These are phyloP conservation scores for Molossus molossus DNA, from an alignment of 2,797 vertebrate species.

Conservation along the genomic window DNA sequence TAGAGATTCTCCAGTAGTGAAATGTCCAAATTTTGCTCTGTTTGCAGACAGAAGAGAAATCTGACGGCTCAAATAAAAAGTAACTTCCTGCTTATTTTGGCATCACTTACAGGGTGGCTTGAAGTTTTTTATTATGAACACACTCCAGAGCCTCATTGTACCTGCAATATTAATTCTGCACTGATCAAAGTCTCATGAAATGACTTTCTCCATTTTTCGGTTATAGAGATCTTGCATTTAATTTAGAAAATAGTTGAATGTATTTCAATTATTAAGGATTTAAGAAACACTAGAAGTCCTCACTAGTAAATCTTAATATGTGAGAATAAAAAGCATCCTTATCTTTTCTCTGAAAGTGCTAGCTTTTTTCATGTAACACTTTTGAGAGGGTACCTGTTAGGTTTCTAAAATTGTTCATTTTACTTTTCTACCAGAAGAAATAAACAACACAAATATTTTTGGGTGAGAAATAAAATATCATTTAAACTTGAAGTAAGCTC, in stretches of 20 bases:
- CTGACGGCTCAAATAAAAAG: constrained; percentile 84
- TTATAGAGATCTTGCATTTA: constrained; percentile 65
- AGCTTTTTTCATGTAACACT: neutral
- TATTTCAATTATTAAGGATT: constrained; percentile 62
- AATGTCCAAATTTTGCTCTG: constrained; percentile 88
- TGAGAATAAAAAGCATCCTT: neutral
- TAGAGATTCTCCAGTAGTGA: constrained; percentile 88
- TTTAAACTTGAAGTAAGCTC: neutral
- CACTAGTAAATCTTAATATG: constrained; percentile 1
- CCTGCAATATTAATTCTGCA: constrained; percentile 83
- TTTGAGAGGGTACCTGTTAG: neutral
- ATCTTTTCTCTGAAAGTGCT: neutral
- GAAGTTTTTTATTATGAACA: constrained; percentile 69
- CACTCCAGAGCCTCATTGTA: constrained; percentile 76
- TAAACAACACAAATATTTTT: neutral
- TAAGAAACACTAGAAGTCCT: constrained; percentile 49
- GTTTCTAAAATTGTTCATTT: constrained; percentile 6
- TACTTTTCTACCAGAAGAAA: constrained; percentile 53
- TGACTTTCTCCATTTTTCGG: constrained; percentile 38
- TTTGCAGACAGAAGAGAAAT: constrained; percentile 87
- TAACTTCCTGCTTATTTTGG: constrained; percentile 87
- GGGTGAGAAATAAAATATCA: constrained; percentile 38
- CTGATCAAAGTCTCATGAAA: constrained; percentile 73
- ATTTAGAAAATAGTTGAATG: constrained; percentile 65
- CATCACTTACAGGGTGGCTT: constrained; percentile 70